Percentiles rank a stretch among this genome's conserved stretches.
These are phyloP conservation scores for Tyto alba DNA, from an alignment of 2,113 vertebrate species.

Conservation along the genomic window DNA sequence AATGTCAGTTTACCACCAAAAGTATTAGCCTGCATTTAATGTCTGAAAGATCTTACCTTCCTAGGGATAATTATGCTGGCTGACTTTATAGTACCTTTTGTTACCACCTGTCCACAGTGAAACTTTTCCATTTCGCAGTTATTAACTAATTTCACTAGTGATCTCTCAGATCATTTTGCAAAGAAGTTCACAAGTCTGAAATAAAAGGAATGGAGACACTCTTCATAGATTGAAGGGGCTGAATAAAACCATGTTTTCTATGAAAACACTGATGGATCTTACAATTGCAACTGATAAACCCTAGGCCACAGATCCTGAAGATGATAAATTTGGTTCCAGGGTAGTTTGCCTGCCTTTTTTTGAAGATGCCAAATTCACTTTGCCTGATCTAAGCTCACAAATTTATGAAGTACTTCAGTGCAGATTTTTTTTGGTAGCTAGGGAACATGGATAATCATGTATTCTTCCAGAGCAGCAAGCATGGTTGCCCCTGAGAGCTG, in stretches of 20 bases:
- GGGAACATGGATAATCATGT: background rate
- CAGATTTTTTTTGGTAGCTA: background rate
- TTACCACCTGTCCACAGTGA: conserved; percentile 56
- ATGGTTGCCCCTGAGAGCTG: background rate
- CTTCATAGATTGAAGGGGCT: background rate
- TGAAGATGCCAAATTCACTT: background rate
- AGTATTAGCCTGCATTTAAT: background rate
- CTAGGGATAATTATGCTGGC: conserved; percentile 51
- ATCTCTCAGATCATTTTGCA: conserved; percentile 36
- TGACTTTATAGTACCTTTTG: conserved; percentile 46
- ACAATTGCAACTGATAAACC: background rate
- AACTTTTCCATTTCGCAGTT: conserved; percentile 61
- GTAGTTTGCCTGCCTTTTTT: background rate
- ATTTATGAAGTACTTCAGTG: background rate
- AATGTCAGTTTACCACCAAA: background rate
- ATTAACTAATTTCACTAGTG: conserved; percentile 54
- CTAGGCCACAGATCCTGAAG: background rate
- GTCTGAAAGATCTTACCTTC: conserved; percentile 53
- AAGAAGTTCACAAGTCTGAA: conserved; percentile 61
- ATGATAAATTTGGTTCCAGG: background rate
- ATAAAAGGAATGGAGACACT: background rate
- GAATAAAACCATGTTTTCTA: background rate
- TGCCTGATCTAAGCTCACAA: background rate
- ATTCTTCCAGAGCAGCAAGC: background rate
- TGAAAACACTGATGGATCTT: background rate